Conservation (phyloP, 2,113 vertebrate genomes). For the Passer montanus region DNA sequence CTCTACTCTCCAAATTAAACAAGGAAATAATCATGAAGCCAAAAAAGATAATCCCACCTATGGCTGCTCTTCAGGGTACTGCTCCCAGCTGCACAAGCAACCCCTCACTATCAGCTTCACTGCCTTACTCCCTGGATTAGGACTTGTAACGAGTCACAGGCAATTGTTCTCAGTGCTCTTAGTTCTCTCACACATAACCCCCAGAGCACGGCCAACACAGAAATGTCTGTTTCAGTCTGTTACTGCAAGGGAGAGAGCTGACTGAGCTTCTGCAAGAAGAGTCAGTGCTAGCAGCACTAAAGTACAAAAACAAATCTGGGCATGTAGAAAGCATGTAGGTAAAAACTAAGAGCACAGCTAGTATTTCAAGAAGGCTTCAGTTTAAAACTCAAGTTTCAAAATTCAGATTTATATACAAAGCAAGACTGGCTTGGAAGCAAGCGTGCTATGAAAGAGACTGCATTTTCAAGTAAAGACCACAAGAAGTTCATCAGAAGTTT, state of each 20-base stretch:
- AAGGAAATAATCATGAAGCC: not conserved
- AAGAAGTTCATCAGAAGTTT: not conserved
- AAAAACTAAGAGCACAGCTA: not conserved
- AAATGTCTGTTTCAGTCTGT: not conserved
- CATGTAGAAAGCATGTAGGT: not conserved
- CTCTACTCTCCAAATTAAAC: not conserved
- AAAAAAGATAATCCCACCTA: not conserved
- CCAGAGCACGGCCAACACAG: not conserved
- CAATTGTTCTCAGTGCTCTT: not conserved
- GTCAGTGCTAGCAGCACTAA: not conserved
- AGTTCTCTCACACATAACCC: not conserved
- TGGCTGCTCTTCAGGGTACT: not conserved
- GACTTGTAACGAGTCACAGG: not conserved
- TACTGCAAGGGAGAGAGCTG: not conserved
- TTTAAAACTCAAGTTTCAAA: constrained; percentile 3
- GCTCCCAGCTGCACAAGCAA: not conserved
- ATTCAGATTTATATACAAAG: not conserved
- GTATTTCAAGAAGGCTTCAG: not conserved
- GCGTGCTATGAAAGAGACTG: not conserved
- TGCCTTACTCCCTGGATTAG: not conserved
- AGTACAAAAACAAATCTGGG: constrained; percentile 7
- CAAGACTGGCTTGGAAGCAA: not conserved
- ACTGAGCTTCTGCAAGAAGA: not conserved
- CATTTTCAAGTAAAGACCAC: not conserved
- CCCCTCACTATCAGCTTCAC: not conserved